Conservation (phyloP, 2,888 invertebrate genomes). For the Lamellibrachia satsuma region DNA sequence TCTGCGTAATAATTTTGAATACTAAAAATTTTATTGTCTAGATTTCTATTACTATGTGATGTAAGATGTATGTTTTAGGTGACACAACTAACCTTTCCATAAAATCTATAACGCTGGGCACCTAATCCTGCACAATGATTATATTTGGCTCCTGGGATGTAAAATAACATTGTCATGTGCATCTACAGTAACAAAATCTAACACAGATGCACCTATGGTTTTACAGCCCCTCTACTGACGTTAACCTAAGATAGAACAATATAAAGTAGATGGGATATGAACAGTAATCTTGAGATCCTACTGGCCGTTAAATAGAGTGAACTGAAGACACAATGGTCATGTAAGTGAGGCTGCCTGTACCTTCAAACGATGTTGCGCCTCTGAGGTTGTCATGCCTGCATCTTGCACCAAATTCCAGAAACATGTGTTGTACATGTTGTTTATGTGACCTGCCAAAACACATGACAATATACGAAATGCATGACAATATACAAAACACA, state of each 20-base stretch:
- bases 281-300: too few relatives aligned
- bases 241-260: too few relatives aligned
- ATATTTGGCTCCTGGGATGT: background rate
- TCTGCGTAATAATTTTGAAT: background rate
- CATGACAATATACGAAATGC: background rate
- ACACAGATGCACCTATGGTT: too few relatives aligned
- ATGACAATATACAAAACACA: background rate
- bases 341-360: slow-evolving; percentile 40
- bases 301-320: too few relatives aligned
- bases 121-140: background rate
- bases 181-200: background rate
- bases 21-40: background rate
- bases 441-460: slow-evolving; percentile 77
- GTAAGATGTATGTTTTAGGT: background rate
- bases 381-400: slow-evolving; percentile 76
- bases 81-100: background rate
- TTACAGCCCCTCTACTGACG: too few relatives aligned
- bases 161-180: background rate
- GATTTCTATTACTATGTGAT: background rate
- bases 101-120: background rate
- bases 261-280: too few relatives aligned
- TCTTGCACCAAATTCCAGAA: slow-evolving; percentile 90
- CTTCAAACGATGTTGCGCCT: slow-evolving; percentile 84
- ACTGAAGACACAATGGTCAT: too few relatives aligned
- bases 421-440: slow-evolving; percentile 95